Percentiles rank a stretch among this genome's conserved stretches.
phyloP scores from a whole-genome alignment of 1,140 invertebrate genomes.

The Plutomurus gul region DNA sequence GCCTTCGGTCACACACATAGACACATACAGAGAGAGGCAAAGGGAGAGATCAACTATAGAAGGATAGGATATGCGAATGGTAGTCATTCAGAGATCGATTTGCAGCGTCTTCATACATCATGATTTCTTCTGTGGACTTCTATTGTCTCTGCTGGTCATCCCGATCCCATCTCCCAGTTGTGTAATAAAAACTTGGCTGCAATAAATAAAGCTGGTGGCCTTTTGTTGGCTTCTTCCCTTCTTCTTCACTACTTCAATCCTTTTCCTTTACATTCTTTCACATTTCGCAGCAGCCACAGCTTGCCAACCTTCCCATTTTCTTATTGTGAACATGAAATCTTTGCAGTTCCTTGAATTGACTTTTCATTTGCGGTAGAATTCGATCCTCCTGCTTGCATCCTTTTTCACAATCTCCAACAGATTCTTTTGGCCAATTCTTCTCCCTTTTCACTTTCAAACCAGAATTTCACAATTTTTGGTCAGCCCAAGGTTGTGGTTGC shows the following conservation, averaged over 20 bases:
- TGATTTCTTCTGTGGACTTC: constrained; percentile 34
- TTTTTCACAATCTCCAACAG: too few species aligned
- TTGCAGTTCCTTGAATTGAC: background rate
- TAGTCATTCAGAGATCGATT: constrained; percentile 33
- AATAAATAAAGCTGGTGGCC: constrained; percentile 29
- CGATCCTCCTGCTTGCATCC: too few species aligned
- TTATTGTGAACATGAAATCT: constrained; percentile 1
- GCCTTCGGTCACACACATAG: background rate
- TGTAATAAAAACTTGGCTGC: constrained; percentile 38
- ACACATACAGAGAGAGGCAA: background rate
- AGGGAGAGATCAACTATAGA: background rate
- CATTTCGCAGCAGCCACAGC: background rate
- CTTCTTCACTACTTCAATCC: background rate
- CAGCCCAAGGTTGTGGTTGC: too few species aligned
- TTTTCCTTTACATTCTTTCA: background rate
- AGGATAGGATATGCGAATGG: constrained; percentile 9
- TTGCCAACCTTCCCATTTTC: background rate
- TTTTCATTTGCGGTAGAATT: too few species aligned
- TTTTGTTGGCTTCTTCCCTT: background rate
- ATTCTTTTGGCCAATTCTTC: too few species aligned
- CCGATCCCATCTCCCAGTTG: constrained; percentile 33
- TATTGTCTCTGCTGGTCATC: constrained; percentile 34
- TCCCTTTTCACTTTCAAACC: too few species aligned
- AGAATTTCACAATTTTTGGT: too few species aligned
- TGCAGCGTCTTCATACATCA: constrained; percentile 38